Evolutionary conservation across 2,888 invertebrate genomes (phyloP).

Genomic region (Trissoscelio sp.): DNA sequence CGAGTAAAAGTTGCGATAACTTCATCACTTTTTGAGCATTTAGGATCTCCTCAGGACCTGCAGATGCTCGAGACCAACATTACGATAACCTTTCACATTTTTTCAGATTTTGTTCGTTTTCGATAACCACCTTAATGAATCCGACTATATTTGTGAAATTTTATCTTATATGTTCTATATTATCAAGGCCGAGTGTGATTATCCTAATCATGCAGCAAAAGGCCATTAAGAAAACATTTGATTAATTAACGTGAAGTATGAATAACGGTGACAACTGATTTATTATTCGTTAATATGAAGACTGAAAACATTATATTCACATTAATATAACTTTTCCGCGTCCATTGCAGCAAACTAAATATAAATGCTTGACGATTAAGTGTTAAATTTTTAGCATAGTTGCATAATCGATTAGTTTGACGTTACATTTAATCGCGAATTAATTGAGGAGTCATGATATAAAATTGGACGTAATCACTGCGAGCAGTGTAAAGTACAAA

Average conservation of each 20-base stretch:
- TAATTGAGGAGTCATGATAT: constrained; percentile 36
- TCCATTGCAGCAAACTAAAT: constrained; percentile 20
- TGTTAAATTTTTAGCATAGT: constrained; percentile 15
- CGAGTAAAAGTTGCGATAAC: constrained; percentile 36
- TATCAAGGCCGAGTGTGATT: constrained; percentile 62
- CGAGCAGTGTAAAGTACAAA: constrained; percentile 18
- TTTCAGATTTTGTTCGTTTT: constrained; percentile 38
- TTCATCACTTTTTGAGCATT: constrained; percentile 38
- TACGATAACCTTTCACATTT: constrained; percentile 60
- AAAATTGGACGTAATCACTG: constrained; percentile 7
- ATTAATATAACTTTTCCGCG: neutral
- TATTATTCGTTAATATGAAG: constrained; percentile 23
- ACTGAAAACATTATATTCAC: constrained; percentile 24
- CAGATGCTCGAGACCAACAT: constrained; percentile 34
- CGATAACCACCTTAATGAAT: constrained; percentile 42
- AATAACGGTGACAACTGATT: constrained; percentile 29
- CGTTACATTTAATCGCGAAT: constrained; percentile 35
- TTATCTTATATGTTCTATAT: constrained; percentile 55
- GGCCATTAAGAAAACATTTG: constrained; percentile 48
- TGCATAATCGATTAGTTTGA: constrained; percentile 37
- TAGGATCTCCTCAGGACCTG: constrained; percentile 44
- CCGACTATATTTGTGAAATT: constrained; percentile 56
- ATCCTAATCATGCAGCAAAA: constrained; percentile 42
- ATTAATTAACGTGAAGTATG: neutral
- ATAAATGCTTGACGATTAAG: constrained; percentile 4